These are phyloP conservation scores for Geotrypetes seraphini DNA, from an alignment of 2,797 vertebrate genomes.

Conservation along the genomic window DNA sequence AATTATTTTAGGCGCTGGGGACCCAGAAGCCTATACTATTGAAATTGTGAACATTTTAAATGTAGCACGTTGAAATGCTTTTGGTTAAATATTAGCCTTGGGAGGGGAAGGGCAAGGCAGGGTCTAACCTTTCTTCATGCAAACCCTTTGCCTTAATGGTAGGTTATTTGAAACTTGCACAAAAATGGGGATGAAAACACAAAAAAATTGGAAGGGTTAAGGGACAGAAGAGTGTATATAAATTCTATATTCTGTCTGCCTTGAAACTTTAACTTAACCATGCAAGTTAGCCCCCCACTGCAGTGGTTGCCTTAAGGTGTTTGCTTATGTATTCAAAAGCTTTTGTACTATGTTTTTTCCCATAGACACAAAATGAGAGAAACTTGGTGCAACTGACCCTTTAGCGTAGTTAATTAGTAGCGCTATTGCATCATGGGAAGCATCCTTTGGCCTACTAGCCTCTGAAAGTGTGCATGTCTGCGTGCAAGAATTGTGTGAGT, in stretches of 20 bases:
- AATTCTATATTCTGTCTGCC: conserved; percentile 16
- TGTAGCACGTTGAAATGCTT: conserved; percentile 33
- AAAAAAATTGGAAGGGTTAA: conserved; percentile 38
- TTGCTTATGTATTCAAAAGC: conserved; percentile 53
- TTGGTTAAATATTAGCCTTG: conserved; percentile 37
- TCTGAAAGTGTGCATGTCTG: conserved; percentile 32
- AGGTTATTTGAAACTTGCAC: conserved; percentile 80
- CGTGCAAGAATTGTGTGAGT: conserved; percentile 23
- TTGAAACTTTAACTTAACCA: conserved; percentile 35
- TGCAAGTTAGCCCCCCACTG: conserved; percentile 56
- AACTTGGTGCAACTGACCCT: too few species aligned
- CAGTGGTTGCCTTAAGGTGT: conserved; percentile 76
- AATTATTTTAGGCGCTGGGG: conserved; percentile 32
- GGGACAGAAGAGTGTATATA: conserved; percentile 22
- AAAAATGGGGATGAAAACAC: too few species aligned
- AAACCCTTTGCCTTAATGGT: conserved; percentile 74
- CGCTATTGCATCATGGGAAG: conserved; percentile 48
- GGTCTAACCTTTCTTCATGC: conserved; percentile 57
- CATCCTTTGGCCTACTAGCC: conserved; percentile 59
- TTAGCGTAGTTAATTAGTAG: conserved; percentile 42
- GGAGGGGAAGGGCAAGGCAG: too few species aligned
- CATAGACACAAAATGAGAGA: too few species aligned
- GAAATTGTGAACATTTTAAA: conserved; percentile 24
- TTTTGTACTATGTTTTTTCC: too few species aligned
- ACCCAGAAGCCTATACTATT: conserved; percentile 14